Conservation (phyloP, 2,797 vertebrate species). For the Stomatorhinus walkeri region DNA sequence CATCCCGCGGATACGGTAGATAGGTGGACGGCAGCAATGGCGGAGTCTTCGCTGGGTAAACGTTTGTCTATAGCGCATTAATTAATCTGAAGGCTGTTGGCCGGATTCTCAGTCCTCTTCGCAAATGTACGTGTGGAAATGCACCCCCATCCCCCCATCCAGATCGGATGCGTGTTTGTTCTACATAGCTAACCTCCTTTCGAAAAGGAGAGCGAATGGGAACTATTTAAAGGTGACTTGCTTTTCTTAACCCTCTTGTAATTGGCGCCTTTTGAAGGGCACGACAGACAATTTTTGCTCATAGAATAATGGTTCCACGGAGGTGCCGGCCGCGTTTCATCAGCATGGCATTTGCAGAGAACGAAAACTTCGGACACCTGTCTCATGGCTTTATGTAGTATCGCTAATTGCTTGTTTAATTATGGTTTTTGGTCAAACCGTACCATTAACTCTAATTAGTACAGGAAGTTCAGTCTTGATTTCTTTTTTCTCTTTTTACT, state of each 20-base stretch:
- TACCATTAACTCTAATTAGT: not conserved
- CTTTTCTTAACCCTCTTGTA: conserved; percentile 7
- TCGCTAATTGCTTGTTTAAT: not conserved
- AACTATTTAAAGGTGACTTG: conserved; percentile 8
- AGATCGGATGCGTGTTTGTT: not conserved
- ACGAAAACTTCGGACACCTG: not conserved
- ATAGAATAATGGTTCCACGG: not conserved
- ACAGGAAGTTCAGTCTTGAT: not conserved
- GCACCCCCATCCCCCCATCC: too few species aligned
- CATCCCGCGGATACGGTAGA: conserved; percentile 79
- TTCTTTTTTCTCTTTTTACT: conserved; percentile 24
- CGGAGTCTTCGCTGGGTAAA: conserved; percentile 68
- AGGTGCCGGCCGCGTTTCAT: not conserved
- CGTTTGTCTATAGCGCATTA: not conserved
- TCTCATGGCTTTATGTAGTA: not conserved
- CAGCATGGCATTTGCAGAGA: not conserved
- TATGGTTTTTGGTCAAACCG: not conserved
- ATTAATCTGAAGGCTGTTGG: not conserved
- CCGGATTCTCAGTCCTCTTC: not conserved
- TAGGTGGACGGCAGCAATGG: conserved; percentile 72
- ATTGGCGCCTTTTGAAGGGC: conserved; percentile 8
- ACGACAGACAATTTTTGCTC: not conserved
- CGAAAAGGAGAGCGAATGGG: not conserved
- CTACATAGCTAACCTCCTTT: conserved; percentile 13
- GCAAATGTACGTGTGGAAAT: not conserved